Evolutionary conservation across 2,797 vertebrate species (phyloP).

Genomic region (Champsocephalus gunnari): DNA sequence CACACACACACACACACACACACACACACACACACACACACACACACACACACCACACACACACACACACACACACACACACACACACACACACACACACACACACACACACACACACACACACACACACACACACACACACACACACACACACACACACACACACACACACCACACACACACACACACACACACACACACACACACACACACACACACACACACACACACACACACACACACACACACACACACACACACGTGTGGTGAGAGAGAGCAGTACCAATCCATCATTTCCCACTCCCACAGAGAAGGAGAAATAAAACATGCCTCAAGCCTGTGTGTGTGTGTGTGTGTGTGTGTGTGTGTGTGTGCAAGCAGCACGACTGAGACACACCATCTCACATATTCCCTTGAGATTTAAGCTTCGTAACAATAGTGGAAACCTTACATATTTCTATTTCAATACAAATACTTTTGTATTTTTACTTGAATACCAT

Average conservation of each 20-base stretch:
- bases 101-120: constrained; percentile 3
- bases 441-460: too few species aligned
- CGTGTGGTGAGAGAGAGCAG: constrained; percentile 12
- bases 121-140: neutral
- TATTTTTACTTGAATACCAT: too few species aligned
- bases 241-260: too few species aligned
- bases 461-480: too few species aligned
- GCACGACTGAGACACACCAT: constrained; percentile 20
- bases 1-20: too few species aligned
- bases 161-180: neutral
- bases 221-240: neutral
- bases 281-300: constrained; percentile 24
- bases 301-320: constrained; percentile 21
- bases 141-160: neutral
- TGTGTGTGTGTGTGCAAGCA: constrained; percentile 18
- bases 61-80: constrained; percentile 1
- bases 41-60: neutral
- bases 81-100: constrained; percentile 1
- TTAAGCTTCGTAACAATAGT: too few species aligned
- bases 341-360: neutral
- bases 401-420: too few species aligned
- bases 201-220: neutral
- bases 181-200: constrained; percentile 9
- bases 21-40: neutral
- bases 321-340: constrained; percentile 9